Evolutionary conservation across 1,140 invertebrate species (phyloP), one percentile per base, ranked within the genome.

Genomic region (Nautilus pompilius): DNA sequence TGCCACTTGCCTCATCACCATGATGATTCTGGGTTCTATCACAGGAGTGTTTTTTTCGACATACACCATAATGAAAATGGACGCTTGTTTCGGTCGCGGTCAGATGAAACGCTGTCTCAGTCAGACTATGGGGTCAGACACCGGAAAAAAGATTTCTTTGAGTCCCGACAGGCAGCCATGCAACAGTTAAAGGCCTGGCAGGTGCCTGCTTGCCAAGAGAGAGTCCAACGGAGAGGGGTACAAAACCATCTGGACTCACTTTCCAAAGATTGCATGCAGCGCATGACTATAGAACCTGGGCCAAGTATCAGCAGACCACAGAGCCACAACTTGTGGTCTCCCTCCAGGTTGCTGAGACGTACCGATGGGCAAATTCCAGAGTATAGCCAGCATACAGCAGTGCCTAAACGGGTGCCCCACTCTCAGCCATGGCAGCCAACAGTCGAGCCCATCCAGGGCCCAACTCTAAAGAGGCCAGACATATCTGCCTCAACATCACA

Each of bases 81-180:
- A 20, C 65, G 74, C 22, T 59, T 82, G 58, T 76, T 78, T 65
- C 70, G 77, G 17, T 77, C 78, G 3, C 66, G 77, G 28, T 82
- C 80, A 15, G 80, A 82, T 60, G 80, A 82, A 61, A 82, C 80
- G 5, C 68, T 82, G 22, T 81, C 80, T 5, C 71, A 75, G 57
- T 82, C 80, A 17, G 75, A 79, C 61, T 76, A 77, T 63, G 80
- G 75, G 72, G 75, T 71, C 5, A 77, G 72, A 63, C 68, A 67
- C 61, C 56, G 73, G 26, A 78, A 78, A 61, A 70, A 67, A 41
- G 69, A 77, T 22, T 76, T 77, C 60, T 77, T 78, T 63, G 73
- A 77, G 60, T 77, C 72, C 29, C 66, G 75, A 4, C 73, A 77
- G 54, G 67, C 69, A 54, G 76, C 75, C 28, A 77, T 78, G 75